Percentiles rank a stretch among this genome's conserved stretches.
These are phyloP conservation scores for Myotis lucifugus DNA, from an alignment of 2,113 vertebrate species.

Conservation along the genomic window DNA sequence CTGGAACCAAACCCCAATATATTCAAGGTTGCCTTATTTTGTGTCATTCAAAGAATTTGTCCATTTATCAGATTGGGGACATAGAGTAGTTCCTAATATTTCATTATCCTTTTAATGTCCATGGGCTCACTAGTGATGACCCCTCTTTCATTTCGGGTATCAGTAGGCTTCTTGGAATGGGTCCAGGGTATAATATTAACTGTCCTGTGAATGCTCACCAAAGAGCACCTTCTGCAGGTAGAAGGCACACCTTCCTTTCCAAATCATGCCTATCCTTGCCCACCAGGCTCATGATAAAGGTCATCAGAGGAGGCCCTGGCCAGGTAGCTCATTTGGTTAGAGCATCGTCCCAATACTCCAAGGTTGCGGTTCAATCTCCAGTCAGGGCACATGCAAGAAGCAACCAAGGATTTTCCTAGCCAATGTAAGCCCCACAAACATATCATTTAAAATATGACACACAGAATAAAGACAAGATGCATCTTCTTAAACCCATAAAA, in stretches of 20 bases:
- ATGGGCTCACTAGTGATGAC: not conserved
- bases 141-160: not conserved
- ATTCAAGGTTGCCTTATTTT: not conserved
- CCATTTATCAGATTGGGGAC: not conserved
- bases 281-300: not conserved
- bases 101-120: not conserved
- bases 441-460: conserved; percentile 6
- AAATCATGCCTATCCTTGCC: not conserved
- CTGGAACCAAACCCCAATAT: not conserved
- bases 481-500: not conserved
- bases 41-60: not conserved
- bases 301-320: too few species aligned
- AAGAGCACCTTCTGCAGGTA: not conserved
- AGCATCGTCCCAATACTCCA: too few species aligned
- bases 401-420: not conserved
- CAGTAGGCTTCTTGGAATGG: not conserved
- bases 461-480: not conserved
- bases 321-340: too few species aligned
- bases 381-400: too few species aligned
- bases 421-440: not conserved
- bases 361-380: too few species aligned
- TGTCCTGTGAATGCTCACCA: not conserved
- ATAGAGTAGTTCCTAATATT: not conserved
- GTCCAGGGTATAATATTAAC: not conserved
- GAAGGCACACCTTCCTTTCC: not conserved